A percentile compares a stretch with the other conserved stretches of the same genome.
phyloP scores from a whole-genome alignment of 92 coral and sea anemone genomes.

The Galaxea fascicularis region DNA sequence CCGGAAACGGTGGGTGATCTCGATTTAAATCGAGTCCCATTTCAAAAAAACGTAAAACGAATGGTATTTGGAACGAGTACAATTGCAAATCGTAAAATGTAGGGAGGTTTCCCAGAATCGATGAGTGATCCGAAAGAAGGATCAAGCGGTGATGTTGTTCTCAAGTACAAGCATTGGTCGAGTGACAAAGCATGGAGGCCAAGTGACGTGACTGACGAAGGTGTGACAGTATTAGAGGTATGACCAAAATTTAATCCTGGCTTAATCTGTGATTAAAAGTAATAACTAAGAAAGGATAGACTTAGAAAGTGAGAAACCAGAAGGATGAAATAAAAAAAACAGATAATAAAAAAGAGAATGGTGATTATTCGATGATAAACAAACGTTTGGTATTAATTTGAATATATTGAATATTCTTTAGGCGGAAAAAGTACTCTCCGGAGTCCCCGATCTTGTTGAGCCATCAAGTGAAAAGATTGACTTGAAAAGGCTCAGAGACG shows the following conservation, averaged over 20 bases:
- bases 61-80: no score
- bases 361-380: no score
- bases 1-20: no score
- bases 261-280: neutral
- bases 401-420: no score
- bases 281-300: neutral
- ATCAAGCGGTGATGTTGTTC: conserved; percentile 34
- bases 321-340: no score
- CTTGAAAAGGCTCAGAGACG: conserved; percentile 24
- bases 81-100: no score
- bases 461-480: conserved; percentile 40
- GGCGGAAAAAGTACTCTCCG: conserved; percentile 1
- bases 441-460: conserved; percentile 23
- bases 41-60: no score
- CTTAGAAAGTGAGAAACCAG: neutral
- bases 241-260: neutral
- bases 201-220: conserved; percentile 11
- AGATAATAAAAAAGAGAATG: no score
- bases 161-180: conserved; percentile 60
- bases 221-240: conserved; percentile 31
- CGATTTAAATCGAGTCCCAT: no score
- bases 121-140: conserved; percentile 17
- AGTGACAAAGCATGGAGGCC: conserved; percentile 53
- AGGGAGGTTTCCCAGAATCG: no score
- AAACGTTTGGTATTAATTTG: neutral